Evolutionary conservation across 30 jellyfish, hydroid and myxozoan genomes (phyloP).

Genomic region (Pseudorhiza aurosa): DNA sequence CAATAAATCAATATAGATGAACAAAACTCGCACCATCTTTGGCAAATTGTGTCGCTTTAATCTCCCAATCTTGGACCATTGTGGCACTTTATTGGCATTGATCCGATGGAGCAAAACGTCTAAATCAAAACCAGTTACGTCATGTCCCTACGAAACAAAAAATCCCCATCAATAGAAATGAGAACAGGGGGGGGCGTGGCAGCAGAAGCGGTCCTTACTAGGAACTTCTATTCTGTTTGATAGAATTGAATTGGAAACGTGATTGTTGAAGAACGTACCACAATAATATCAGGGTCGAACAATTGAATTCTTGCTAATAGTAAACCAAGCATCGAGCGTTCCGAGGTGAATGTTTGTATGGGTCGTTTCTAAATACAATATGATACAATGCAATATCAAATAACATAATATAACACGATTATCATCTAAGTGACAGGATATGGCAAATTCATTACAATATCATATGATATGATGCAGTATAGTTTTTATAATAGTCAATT

Average conservation of each 20-base stretch:
- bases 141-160: constrained; percentile 89
- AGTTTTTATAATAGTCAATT: no score
- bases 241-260: not conserved
- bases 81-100: constrained; percentile 90
- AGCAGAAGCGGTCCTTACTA: no score
- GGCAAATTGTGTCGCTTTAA: constrained; percentile 84
- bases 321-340: constrained; percentile 93
- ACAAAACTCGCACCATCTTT: constrained; percentile 70
- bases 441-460: no score
- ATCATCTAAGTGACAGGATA: no score
- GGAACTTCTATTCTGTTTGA: no score
- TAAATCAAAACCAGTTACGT: constrained; percentile 87
- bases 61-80: constrained; percentile 97
- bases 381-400: no score
- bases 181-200: not conserved
- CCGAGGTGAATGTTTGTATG: constrained; percentile 86
- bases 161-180: not conserved
- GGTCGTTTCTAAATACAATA: constrained; percentile 79
- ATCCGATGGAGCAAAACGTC: constrained; percentile 90
- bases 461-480: no score
- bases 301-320: constrained; percentile 84
- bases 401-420: no score
- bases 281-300: constrained; percentile 96
- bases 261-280: constrained; percentile 61
- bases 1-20: no score